Evolutionary conservation across 2,113 vertebrate genomes (phyloP), one percentile per base, ranked within the genome.

Genomic region (Tenebrosternarchus preto): DNA sequence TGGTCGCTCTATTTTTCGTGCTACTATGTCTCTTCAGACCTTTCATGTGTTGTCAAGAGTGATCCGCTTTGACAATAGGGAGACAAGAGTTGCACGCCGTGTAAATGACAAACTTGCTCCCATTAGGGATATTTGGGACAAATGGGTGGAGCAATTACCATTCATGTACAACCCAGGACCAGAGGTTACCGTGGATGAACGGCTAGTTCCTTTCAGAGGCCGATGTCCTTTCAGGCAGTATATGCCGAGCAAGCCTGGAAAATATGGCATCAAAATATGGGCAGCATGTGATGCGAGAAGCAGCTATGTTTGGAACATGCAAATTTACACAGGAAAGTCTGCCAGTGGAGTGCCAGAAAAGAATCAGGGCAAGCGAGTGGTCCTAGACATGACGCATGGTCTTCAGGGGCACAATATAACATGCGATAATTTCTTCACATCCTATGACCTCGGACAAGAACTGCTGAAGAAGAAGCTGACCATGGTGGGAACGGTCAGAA

Each of bases 391-490:
- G 63, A 29, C 25, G 5, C 3, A 29, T 2, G 11, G 31, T 16
- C 31, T 67, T 0, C 9, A 17, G 3, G 63, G 63, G 7, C 63
- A 67, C 33, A 36, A 36, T 36, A 6, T 36, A 2, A 36, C 33
- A 36, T 36, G 33, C 6, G 33, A 36, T 6, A 36, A 36, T 36
- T 36, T 36, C 2, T 36, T 36, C 6, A 36, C 33, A 2, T 36
- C 33, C 6, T 36, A 36, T 36, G 33, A 6, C 2, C 3, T 36
- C 33, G 6, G 33, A 2, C 33, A 36, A 6, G 33, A 36, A 15
- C 70, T 75, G 12, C 73, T 68, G 31, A 82, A 77, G 33, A 77
- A 61, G 22, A 82, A 76, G 59, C 9, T 80, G 16, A 57, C 77
- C 29, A 20, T 73, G 72, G 5, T 73, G 15, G 53, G 24, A 1